Percentiles rank a stretch among this genome's conserved stretches.
Evolutionary conservation across 2,888 invertebrate species (phyloP).

Genomic region (Girardia tigrina): DNA sequence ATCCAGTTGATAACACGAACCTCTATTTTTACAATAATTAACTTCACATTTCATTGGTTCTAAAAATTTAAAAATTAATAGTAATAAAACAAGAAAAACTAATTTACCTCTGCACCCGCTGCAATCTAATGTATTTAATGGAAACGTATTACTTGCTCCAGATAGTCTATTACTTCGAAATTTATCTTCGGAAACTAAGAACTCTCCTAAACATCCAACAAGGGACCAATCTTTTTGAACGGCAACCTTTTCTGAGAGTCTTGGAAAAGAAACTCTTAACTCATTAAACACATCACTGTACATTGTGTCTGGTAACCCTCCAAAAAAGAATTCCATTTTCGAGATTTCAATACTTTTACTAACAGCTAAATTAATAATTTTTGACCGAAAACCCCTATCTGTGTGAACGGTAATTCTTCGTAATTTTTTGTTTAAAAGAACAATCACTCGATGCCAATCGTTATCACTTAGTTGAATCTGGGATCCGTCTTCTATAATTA

Average conservation of each 20-base stretch:
- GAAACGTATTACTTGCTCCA: background rate
- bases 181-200: background rate
- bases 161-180: background rate
- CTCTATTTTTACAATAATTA: constrained; percentile 7
- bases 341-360: background rate
- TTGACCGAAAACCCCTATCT: background rate
- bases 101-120: background rate
- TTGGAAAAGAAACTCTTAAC: background rate
- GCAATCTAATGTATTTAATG: background rate
- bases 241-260: background rate
- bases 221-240: background rate
- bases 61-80: background rate
- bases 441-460: constrained; percentile 24
- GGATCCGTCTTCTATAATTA: background rate
- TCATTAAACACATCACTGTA: background rate
- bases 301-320: background rate
- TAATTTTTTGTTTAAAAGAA: background rate
- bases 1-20: background rate
- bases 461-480: constrained; percentile 11
- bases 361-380: background rate
- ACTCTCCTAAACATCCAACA: constrained; percentile 12
- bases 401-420: background rate
- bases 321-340: constrained; percentile 14
- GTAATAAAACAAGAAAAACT: background rate
- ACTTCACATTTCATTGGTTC: constrained; percentile 14